phyloP scores from a whole-genome alignment of 1,140 invertebrate species.

The Drosophila kikkawai region DNA sequence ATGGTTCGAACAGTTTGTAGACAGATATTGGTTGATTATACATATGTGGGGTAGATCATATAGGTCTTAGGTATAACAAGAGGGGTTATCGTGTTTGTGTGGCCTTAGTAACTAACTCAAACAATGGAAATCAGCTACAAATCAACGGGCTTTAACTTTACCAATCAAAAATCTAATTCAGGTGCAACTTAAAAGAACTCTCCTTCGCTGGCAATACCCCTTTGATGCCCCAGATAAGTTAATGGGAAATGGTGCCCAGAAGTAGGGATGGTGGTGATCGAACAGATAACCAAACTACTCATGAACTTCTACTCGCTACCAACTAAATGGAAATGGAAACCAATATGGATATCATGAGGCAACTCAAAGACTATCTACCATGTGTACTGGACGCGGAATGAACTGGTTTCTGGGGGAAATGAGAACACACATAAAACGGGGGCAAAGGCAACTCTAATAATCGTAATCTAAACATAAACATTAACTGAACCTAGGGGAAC shows the following conservation, averaged over 20 bases:
- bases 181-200: conserved; percentile 26
- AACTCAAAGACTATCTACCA: conserved; percentile 33
- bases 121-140: conserved; percentile 41
- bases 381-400: conserved; percentile 22
- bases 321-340: conserved; percentile 19
- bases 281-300: conserved; percentile 38
- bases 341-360: conserved; percentile 3
- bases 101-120: conserved; percentile 25
- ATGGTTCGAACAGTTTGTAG: conserved; percentile 56
- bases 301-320: conserved; percentile 24
- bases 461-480: conserved; percentile 75
- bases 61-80: conserved; percentile 33
- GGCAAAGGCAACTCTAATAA: conserved; percentile 60
- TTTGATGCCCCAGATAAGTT: background rate
- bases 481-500: conserved; percentile 69
- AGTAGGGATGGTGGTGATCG: conserved; percentile 20
- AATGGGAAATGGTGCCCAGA: conserved; percentile 27
- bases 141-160: conserved; percentile 18
- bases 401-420: conserved; percentile 33
- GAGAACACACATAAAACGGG: conserved; percentile 47
- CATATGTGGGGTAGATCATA: conserved; percentile 41
- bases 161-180: conserved; percentile 19
- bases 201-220: conserved; percentile 6
- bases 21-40: conserved; percentile 53
- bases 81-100: conserved; percentile 31